These are phyloP conservation scores for Pandemis corylana DNA, from an alignment of 2,888 invertebrate species.

Conservation along the genomic window DNA sequence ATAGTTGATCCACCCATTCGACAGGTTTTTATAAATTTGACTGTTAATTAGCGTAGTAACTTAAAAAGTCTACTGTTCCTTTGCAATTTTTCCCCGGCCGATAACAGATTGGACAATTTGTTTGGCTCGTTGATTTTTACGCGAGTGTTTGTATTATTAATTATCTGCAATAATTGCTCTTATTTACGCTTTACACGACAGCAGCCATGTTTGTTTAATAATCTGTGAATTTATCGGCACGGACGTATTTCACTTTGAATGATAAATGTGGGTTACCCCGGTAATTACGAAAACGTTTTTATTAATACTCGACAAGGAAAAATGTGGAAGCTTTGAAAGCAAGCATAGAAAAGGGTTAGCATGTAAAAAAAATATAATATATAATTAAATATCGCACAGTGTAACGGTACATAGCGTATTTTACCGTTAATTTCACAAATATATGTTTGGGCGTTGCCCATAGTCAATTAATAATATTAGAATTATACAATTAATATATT, in stretches of 20 bases:
- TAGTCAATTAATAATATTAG: no score
- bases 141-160: conserved; percentile 36
- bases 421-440: no score
- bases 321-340: no score
- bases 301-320: background rate
- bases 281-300: background rate
- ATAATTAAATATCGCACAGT: no score
- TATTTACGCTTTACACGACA: conserved; percentile 19
- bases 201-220: conserved; percentile 14
- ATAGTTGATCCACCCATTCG: no score
- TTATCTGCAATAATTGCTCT: conserved; percentile 35
- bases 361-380: no score
- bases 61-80: background rate
- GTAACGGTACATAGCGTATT: no score
- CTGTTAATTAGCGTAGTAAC: no score
- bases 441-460: no score
- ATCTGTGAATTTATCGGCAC: conserved; percentile 30
- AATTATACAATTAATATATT: no score
- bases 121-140: conserved; percentile 38
- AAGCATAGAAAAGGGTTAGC: background rate
- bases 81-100: background rate
- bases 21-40: background rate
- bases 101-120: conserved; percentile 17
- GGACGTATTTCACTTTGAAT: conserved; percentile 7
- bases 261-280: background rate